These are phyloP conservation scores for Watsonalla cultraria DNA, from an alignment of 2,888 invertebrate species.

Conservation along the genomic window DNA sequence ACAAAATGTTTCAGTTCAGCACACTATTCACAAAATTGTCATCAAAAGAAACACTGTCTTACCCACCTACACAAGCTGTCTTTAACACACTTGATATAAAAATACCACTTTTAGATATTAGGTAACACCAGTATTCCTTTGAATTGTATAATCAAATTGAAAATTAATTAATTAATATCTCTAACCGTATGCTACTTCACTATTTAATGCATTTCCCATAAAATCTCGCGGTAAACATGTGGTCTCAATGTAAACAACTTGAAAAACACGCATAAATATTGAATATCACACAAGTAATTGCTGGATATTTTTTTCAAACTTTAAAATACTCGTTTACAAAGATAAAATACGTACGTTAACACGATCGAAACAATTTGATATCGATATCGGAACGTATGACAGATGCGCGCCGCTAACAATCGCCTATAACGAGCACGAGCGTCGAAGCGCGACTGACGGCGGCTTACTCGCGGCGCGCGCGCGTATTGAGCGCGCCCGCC, in stretches of 20 bases:
- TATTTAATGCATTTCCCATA: not conserved
- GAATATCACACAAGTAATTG: slow-evolving; percentile 13
- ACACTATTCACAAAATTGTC: slow-evolving; percentile 8
- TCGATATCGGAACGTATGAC: slow-evolving; percentile 67
- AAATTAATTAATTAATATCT: not conserved
- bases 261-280: slow-evolving; percentile 20
- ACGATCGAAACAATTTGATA: slow-evolving; percentile 43
- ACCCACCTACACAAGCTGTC: not conserved
- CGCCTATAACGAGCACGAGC: slow-evolving; percentile 44
- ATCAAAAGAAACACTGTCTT: slow-evolving; percentile 4
- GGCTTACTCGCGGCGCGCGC: slow-evolving; percentile 59
- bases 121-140: not conserved
- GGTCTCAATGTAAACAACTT: slow-evolving; percentile 66
- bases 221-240: slow-evolving; percentile 46
- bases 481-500: slow-evolving; percentile 71
- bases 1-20: slow-evolving; percentile 5
- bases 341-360: slow-evolving; percentile 55
- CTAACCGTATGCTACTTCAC: not conserved
- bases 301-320: slow-evolving; percentile 6
- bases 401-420: slow-evolving; percentile 40
- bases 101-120: not conserved
- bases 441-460: slow-evolving; percentile 64
- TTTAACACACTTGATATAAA: no score
- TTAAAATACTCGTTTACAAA: slow-evolving; percentile 1
- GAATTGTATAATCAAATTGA: no score